These are phyloP conservation scores for Sepiola atlantica DNA, from an alignment of 2,888 invertebrate genomes.

Conservation along the genomic window DNA sequence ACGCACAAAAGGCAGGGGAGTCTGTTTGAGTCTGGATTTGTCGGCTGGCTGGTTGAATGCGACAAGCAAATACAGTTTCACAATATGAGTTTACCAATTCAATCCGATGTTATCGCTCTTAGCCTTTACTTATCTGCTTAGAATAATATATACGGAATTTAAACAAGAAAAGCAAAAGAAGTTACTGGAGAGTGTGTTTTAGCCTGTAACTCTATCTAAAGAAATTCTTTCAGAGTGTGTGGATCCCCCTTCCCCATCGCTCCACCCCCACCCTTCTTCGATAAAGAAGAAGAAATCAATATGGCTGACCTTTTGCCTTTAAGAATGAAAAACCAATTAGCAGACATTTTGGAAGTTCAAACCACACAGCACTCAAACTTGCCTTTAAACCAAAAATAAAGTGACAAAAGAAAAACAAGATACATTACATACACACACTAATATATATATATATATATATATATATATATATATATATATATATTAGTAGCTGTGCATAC, in stretches of 20 bases:
- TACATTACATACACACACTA: no score
- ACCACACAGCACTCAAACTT: background rate
- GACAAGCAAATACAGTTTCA: background rate
- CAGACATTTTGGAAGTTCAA: background rate
- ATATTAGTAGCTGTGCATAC: no score
- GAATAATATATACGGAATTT: background rate
- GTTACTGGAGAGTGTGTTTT: background rate
- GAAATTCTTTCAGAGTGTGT: background rate
- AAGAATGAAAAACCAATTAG: background rate
- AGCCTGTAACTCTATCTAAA: background rate
- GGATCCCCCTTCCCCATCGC: background rate
- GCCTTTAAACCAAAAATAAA: background rate
- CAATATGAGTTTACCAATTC: background rate
- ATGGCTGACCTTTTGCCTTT: constrained; percentile 6
- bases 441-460: no score
- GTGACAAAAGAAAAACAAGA: background rate
- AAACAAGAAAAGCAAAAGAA: background rate
- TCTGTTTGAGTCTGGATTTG: no score
- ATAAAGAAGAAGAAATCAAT: background rate
- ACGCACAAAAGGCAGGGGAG: no score
- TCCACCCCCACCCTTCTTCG: no score
- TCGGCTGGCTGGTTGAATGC: no score
- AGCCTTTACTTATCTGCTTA: background rate
- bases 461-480: no score
- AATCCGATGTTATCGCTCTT: background rate